phyloP scores from a whole-genome alignment of 2,888 invertebrate species.

The Chymomyza caudatula region DNA sequence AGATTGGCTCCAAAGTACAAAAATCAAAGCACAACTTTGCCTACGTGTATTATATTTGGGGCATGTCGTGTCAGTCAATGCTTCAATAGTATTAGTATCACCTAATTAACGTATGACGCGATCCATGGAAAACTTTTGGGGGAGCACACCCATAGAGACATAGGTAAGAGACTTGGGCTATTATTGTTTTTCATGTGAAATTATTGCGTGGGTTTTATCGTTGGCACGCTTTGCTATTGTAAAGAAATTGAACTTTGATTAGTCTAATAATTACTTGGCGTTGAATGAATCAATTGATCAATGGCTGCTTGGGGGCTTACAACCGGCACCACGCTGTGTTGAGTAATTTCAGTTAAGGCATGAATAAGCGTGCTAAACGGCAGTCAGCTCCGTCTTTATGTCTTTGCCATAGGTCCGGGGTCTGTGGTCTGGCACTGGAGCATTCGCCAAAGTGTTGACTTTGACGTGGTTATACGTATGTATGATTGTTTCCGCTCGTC shows the following conservation, averaged over 20 bases:
- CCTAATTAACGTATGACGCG: neutral
- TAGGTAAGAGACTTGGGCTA: neutral
- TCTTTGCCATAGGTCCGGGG: neutral
- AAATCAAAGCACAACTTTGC: neutral
- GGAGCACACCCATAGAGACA: neutral
- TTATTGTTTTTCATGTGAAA: neutral
- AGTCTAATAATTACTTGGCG: neutral
- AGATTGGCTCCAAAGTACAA: constrained; percentile 5
- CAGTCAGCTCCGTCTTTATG: neutral
- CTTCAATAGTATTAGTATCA: neutral
- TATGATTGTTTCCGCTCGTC: neutral
- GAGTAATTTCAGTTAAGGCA: neutral
- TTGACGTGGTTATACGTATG: no score
- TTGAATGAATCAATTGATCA: neutral
- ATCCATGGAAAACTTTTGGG: neutral
- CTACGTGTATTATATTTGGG: neutral
- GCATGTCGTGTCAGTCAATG: constrained; percentile 16
- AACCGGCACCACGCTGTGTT: neutral
- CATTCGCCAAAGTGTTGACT: neutral
- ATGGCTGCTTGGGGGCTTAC: neutral
- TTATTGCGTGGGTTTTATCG: neutral
- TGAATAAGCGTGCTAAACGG: neutral
- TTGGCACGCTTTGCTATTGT: neutral
- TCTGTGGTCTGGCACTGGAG: neutral
- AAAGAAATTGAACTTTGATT: neutral